Conservation (phyloP, 2,888 invertebrate species). For the Megalurothrips usitatus region DNA sequence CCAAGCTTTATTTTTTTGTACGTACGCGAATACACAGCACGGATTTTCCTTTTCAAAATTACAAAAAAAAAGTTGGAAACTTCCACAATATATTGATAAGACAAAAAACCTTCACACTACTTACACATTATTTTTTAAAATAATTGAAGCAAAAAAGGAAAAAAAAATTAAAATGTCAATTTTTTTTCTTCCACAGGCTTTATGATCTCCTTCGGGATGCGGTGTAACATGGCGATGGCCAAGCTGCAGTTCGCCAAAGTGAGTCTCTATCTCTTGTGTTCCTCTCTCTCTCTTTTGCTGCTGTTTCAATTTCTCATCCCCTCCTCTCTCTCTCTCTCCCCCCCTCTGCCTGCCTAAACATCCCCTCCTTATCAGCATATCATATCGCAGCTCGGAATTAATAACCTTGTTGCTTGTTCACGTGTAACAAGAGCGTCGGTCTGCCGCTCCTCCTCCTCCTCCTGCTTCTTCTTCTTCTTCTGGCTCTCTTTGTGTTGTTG, state of each 20-base stretch:
- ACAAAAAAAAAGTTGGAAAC: not conserved
- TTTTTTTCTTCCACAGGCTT: slow-evolving; percentile 55
- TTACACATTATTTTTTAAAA: slow-evolving; percentile 20
- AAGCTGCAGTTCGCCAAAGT: slow-evolving; percentile 72
- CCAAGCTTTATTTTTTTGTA: too few species aligned
- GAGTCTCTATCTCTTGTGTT: slow-evolving; percentile 41
- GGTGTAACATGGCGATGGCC: slow-evolving; percentile 98
- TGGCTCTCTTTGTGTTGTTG: too few species aligned
- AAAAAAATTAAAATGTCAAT: not conserved
- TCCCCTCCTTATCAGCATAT: not conserved
- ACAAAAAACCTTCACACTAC: not conserved
- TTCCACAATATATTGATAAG: not conserved
- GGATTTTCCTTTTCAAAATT: not conserved
- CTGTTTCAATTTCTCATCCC: not conserved
- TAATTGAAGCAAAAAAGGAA: not conserved
- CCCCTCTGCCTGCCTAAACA: not conserved
- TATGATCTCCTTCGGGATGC: slow-evolving; percentile 94
- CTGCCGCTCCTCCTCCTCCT: too few species aligned
- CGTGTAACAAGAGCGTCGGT: too few species aligned
- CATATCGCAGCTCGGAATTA: too few species aligned
- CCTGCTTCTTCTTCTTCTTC: too few species aligned
- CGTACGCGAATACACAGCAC: too few species aligned
- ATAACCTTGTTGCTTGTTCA: too few species aligned
- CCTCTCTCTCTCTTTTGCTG: slow-evolving; percentile 29
- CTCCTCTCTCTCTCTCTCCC: not conserved